Base-by-base conservation (phyloP, 1,140 invertebrate species). In the Holotrichia oblita region DNA sequence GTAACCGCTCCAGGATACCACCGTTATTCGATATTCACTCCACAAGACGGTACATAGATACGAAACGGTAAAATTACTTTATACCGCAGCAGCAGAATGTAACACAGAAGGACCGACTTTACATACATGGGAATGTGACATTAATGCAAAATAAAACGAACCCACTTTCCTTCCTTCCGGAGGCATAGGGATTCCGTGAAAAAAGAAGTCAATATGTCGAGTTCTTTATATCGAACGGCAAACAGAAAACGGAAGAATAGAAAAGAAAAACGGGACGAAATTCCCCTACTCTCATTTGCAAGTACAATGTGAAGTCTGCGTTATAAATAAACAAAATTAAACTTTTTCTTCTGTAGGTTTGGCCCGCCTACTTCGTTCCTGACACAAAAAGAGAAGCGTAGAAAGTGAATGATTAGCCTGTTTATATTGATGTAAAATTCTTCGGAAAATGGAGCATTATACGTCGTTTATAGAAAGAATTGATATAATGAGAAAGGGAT, bases 121-220 rank as follows among this genome's bases (percentile, higher is more conserved):
- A 69, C 61, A 69, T 69, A 69, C 61, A 69, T 69, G 22, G 61
- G 61, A 69, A 69, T 69, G 61, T 69, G 61, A 69, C 61, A 69
- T 69, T 69, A 69, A 69, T 69, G 61, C 27, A 69, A 69, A 69
- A 69, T 69, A 22, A 27, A 69, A 55, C 14, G 48, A n/a, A 55
- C 14, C 48, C 48, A 55, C 48, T 55, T 55, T 7, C 48, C 2
- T 55, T 17, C 48, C n/a, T 17, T n/a, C 6, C 48, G 12, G 17
- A 34, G 27, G 27, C 27, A 17, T 55, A 55, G 6, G 14, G 48
- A 6, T 55, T 3, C 14, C 12, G 48, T 14, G 48, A 17, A 55
- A 48, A 17, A 55, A 17, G 48, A 55, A 55, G 48, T 55, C 48
- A 55, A 55, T 55, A 55, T 55, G 48, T 55, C 48, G 48, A 14